A percentile compares a stretch with the other conserved stretches of the same genome.
Conservation (phyloP, 2,113 vertebrate genomes). For the Caracal caracal region DNA sequence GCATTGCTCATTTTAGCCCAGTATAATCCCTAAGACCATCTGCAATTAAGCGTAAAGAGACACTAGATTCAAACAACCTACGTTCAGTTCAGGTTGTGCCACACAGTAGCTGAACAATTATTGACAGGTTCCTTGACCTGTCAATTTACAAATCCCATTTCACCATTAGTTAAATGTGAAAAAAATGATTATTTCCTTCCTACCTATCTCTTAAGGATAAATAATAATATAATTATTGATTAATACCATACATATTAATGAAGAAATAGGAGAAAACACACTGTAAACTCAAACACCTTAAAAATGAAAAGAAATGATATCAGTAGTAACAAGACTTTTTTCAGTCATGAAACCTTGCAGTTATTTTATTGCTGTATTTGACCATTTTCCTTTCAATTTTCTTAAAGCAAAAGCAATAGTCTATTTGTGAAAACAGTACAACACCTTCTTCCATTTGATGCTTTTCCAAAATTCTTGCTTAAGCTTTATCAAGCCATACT, state of each 20-base stretch:
- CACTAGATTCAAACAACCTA: not conserved
- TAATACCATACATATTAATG: not conserved
- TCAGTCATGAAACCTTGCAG: not conserved
- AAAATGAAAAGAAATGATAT: not conserved
- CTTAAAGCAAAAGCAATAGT: constrained; percentile 3
- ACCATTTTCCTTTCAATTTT: not conserved
- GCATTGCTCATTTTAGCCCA: not conserved
- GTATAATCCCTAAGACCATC: not conserved
- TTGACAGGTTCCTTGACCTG: not conserved
- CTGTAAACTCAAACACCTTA: not conserved
- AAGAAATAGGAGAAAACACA: constrained; percentile 34
- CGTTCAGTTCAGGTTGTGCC: not conserved
- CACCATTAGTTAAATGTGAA: not conserved
- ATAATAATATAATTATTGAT: not conserved
- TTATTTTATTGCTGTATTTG: not conserved
- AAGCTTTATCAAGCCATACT: not conserved
- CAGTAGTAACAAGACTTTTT: not conserved
- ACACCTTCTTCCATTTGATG: constrained; percentile 8
- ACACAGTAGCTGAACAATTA: not conserved
- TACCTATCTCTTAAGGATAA: not conserved
- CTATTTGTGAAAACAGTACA: constrained; percentile 5
- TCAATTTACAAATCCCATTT: not conserved
- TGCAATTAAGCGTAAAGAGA: not conserved
- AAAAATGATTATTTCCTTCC: not conserved
- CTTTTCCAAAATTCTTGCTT: constrained; percentile 51